Conservation (phyloP, 2,888 invertebrate species). For the Stegana nigrithorax region DNA sequence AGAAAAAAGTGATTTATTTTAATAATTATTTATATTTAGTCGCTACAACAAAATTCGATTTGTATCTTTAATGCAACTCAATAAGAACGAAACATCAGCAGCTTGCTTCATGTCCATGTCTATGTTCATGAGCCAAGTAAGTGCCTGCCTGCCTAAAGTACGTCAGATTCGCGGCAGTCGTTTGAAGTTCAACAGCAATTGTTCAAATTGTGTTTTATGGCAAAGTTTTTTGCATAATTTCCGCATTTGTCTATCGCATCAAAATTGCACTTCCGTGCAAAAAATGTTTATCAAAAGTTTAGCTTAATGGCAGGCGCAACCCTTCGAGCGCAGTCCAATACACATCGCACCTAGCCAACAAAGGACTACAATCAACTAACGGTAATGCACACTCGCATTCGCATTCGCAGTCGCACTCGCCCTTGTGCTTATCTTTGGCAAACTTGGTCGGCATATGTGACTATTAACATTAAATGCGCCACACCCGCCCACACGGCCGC, state of each 20-base stretch:
- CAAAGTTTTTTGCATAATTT: background rate
- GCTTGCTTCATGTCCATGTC: no score
- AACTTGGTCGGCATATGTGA: constrained; percentile 31
- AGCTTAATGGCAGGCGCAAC: constrained; percentile 19
- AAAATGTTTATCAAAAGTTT: constrained; percentile 58
- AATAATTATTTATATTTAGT: no score
- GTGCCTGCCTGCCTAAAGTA: no score
- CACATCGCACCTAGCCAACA: background rate
- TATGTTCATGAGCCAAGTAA: no score
- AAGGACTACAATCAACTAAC: no score
- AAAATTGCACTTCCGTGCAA: constrained; percentile 60
- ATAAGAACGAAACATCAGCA: no score
- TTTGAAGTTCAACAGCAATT: constrained; percentile 8
- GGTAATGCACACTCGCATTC: no score
- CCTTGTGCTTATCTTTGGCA: background rate
- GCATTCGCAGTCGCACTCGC: background rate
- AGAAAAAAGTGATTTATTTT: no score
- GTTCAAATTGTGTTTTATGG: constrained; percentile 37
- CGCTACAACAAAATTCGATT: no score
- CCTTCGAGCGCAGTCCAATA: background rate
- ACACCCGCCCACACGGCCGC: no score
- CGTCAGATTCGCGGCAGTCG: no score
- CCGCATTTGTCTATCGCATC: constrained; percentile 30
- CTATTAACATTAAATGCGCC: constrained; percentile 37
- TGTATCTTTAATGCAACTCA: no score